Conservation (phyloP, 2,888 invertebrate species). For the Limnephilus marmoratus region DNA sequence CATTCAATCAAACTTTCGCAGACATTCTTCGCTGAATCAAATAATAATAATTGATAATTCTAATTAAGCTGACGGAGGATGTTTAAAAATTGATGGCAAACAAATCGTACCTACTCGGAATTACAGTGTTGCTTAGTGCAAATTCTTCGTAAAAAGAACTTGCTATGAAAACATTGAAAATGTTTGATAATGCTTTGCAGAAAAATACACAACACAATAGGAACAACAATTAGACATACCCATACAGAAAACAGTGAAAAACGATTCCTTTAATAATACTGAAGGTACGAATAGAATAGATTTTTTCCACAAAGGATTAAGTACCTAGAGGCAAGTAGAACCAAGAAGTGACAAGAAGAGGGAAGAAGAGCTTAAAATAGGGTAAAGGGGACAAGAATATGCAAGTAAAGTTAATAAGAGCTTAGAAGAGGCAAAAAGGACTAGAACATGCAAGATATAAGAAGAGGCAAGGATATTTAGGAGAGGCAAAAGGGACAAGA, state of each 20-base stretch:
- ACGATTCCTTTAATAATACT: neutral
- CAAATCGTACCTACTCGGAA: neutral
- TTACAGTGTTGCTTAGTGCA: neutral
- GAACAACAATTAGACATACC: no score
- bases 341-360: no score
- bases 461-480: no score
- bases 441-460: no score
- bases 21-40: neutral
- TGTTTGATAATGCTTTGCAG: neutral
- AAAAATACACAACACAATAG: no score
- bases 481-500: no score
- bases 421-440: no score
- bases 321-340: no score
- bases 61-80: neutral
- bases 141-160: neutral
- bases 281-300: neutral
- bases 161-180: neutral
- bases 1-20: neutral
- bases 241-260: no score
- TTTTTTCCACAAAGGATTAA: neutral
- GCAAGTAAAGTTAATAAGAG: no score
- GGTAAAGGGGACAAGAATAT: no score
- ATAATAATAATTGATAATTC: neutral
- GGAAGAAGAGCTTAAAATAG: no score
- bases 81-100: neutral